Conservation (phyloP, 2,888 invertebrate species). For the Tryphoninae sp. region DNA sequence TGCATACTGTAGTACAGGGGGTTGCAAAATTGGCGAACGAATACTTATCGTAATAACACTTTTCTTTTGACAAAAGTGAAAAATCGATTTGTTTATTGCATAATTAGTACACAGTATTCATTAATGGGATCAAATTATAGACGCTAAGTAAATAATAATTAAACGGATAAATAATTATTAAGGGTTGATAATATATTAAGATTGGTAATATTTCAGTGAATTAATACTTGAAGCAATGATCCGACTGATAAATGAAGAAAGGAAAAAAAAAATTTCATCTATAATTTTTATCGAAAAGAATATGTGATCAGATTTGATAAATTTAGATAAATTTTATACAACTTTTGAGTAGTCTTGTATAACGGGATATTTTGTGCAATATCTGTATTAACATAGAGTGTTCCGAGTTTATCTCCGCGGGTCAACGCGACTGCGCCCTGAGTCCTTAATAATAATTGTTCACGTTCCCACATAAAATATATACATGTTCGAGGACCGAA, state of each 20-base stretch:
- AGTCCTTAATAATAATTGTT: slow-evolving; percentile 54
- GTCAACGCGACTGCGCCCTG: slow-evolving; percentile 54
- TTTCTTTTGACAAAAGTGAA: background rate
- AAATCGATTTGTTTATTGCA: background rate
- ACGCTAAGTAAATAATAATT: background rate
- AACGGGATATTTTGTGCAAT: background rate
- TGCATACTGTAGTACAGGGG: slow-evolving; percentile 39
- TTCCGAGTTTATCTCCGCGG: slow-evolving; percentile 48
- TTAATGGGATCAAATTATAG: background rate
- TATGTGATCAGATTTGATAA: background rate
- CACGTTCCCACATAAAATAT: slow-evolving; percentile 4
- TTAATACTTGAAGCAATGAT: background rate
- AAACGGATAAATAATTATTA: background rate
- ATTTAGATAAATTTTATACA: background rate
- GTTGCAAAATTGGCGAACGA: slow-evolving; percentile 19
- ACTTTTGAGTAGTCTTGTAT: slow-evolving; percentile 31
- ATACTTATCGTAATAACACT: background rate
- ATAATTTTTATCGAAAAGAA: background rate
- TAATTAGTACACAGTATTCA: background rate
- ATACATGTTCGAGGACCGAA: slow-evolving; percentile 44
- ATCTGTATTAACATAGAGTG: slow-evolving; percentile 26
- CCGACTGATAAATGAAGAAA: background rate
- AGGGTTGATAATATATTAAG: background rate
- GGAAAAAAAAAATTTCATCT: background rate
- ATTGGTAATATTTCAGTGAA: background rate